A percentile compares a stretch with the other conserved stretches of the same genome.
phyloP scores from a whole-genome alignment of 2,888 invertebrate genomes.

The Taphrorychus bicolor region DNA sequence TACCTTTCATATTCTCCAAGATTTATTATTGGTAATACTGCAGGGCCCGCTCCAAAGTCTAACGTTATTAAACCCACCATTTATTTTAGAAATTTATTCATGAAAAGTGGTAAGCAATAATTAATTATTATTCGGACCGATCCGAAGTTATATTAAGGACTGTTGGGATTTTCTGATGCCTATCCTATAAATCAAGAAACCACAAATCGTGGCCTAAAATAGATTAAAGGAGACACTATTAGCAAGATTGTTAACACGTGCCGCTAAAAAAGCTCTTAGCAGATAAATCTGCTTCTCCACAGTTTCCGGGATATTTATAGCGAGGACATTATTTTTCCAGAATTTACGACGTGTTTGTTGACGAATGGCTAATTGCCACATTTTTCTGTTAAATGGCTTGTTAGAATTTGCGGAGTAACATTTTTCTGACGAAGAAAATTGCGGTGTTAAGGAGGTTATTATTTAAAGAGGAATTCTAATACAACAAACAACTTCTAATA shows the following conservation, averaged over 20 bases:
- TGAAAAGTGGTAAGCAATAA: not conserved
- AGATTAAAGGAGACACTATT: not conserved
- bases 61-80: not conserved
- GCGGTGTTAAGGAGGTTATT: too few species aligned
- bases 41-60: not conserved
- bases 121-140: not conserved
- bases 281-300: slow-evolving; percentile 12
- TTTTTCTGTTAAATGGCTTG: not conserved
- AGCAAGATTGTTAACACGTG: not conserved
- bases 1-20: not conserved
- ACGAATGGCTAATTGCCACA: not conserved
- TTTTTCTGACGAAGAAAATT: too few species aligned
- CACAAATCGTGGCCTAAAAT: not conserved
- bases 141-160: too few species aligned
- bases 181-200: too few species aligned
- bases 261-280: slow-evolving; percentile 1
- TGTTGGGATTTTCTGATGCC: too few species aligned
- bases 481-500: too few species aligned
- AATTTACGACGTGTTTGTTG: not conserved
- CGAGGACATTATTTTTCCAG: slow-evolving; percentile 4
- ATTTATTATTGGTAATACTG: not conserved
- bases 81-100: not conserved
- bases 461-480: too few species aligned
- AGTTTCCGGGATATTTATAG: slow-evolving; percentile 10
- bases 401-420: too few species aligned